These are phyloP conservation scores for Bembecia ichneumoniformis DNA, from an alignment of 2,888 invertebrate species.

Conservation along the genomic window DNA sequence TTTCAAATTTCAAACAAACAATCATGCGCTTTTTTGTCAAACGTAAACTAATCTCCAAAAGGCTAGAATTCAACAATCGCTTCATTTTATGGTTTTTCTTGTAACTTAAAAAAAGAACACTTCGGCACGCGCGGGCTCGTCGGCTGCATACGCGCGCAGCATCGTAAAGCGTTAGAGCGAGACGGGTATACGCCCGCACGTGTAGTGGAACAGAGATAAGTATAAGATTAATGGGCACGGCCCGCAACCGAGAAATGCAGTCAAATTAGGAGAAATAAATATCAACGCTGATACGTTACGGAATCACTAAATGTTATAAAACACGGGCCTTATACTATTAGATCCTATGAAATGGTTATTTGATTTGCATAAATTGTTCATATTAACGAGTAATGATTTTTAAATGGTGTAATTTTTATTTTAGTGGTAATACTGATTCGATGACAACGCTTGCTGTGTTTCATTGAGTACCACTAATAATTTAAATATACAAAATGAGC, in stretches of 20 bases:
- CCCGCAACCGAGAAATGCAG: constrained; percentile 54
- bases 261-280: constrained; percentile 67
- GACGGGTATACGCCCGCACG: constrained; percentile 18
- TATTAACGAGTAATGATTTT: background rate
- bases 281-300: constrained; percentile 34
- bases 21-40: constrained; percentile 6
- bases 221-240: constrained; percentile 52
- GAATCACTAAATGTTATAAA: constrained; percentile 23
- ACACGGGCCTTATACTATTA: background rate
- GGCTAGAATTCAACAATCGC: constrained; percentile 34
- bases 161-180: constrained; percentile 40
- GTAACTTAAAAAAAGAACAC: constrained; percentile 39
- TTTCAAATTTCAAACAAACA: too few relatives aligned
- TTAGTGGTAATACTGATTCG: background rate
- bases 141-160: constrained; percentile 44
- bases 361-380: background rate
- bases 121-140: constrained; percentile 54
- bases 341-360: background rate
- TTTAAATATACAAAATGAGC: too few relatives aligned
- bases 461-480: too few relatives aligned
- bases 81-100: constrained; percentile 59
- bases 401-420: background rate
- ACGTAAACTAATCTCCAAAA: constrained; percentile 40
- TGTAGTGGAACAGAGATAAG: constrained; percentile 23
- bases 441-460: background rate